Conservation (phyloP, 2,888 invertebrate species). For the Machimus rusticus region DNA sequence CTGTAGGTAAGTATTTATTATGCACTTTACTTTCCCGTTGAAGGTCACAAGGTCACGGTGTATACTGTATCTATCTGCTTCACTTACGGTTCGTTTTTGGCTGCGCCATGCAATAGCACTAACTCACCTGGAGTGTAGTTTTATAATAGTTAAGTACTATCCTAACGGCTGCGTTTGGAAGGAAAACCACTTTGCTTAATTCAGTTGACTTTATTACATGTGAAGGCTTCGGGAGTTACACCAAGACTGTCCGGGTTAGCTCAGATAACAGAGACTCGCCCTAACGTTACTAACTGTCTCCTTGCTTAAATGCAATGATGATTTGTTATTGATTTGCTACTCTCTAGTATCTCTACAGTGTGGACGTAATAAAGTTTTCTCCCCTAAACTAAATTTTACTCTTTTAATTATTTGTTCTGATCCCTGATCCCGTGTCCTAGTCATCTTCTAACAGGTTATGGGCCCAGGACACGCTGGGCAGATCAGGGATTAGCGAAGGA, state of each 20-base stretch:
- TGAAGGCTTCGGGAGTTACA: background rate
- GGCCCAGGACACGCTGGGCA: too few species aligned
- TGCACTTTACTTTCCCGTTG: background rate
- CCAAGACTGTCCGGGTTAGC: background rate
- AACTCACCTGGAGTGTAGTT: background rate
- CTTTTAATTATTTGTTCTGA: too few species aligned
- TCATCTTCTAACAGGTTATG: too few species aligned
- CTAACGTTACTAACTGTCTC: background rate
- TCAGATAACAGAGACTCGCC: background rate
- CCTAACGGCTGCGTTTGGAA: background rate
- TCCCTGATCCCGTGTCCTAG: too few species aligned
- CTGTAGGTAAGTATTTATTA: background rate
- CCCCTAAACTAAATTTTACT: too few species aligned
- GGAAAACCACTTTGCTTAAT: background rate
- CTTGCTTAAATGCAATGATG: too few species aligned
- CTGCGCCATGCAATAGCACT: background rate
- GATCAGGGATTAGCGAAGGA: too few species aligned
- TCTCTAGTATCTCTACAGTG: too few species aligned
- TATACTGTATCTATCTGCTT: background rate
- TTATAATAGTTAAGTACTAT: background rate
- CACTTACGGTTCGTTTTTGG: background rate
- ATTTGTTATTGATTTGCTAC: too few species aligned
- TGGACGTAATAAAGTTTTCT: too few species aligned
- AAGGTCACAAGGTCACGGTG: background rate
- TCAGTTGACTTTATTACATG: background rate